Base-by-base conservation (phyloP, 35 echinoderm and acorn worm species). In the Ophioderma brevispina region DNA sequence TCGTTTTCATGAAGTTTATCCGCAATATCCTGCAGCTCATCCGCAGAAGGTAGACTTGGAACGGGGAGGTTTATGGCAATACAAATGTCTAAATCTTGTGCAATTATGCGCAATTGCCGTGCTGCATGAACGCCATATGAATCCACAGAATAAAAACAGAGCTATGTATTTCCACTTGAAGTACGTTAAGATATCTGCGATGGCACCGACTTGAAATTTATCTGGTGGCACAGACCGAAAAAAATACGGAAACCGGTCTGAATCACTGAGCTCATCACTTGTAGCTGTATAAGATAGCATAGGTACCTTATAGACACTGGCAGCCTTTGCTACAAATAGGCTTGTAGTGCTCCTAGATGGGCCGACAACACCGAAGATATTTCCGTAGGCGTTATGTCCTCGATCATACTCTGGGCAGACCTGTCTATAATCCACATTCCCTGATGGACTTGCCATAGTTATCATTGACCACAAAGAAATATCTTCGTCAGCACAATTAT, bases 141-240 rank as follows among this genome's bases (percentile, higher is more conserved):
- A 49, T 89, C 87, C 21, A 63, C 78, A 2, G 87, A 89, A 40
- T 89, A 49, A 30, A 89, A n/a, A 46, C 1, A 80, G 13, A 52
- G 87, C 76, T 19, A 89, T 89, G 87, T 89, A 89, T 25, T 78
- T 46, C 87, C 87, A 89, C 0, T 80, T 42, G 77, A 89, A 89
- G 36, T 80, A 39, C 31, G 55, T 10, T 4, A 89, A 10, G 64
- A 89, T 37, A 36, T 89, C 87, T 1, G 81, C 37, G 8, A 89
- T 89, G 18, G 87, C 87, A 30, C 33, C 43, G 13, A 80, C 78
- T 52, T 89, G 87, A 33, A 80, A 49, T 10, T 55, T 39, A 56
- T 89, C 78, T 36, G 87, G 87, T 17, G 87, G 77, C 28, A 89
- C 87, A 34, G 87, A 49, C 6, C 87, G 76, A 0, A 89, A 76